These are phyloP conservation scores for Troides aeacus DNA, from an alignment of 2,888 invertebrate genomes.

Conservation along the genomic window DNA sequence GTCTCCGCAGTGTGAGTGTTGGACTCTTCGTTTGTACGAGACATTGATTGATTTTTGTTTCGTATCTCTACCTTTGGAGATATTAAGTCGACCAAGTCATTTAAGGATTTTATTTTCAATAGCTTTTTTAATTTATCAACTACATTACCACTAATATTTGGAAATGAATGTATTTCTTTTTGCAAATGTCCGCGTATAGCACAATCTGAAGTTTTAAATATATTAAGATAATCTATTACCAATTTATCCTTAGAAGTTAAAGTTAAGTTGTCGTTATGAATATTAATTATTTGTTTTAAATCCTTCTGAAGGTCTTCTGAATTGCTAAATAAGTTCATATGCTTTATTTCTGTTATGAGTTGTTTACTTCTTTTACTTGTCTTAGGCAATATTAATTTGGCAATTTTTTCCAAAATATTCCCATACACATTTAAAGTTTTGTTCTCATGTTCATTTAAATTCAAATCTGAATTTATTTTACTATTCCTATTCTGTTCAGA, in stretches of 20 bases:
- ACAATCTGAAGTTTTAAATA: constrained; percentile 55
- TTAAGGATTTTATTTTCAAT: constrained; percentile 62
- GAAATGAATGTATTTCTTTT: constrained; percentile 32
- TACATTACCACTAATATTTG: constrained; percentile 56
- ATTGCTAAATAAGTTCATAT: constrained; percentile 41
- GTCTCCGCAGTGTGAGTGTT: background rate
- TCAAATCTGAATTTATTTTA: constrained; percentile 18
- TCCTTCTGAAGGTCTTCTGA: constrained; percentile 43
- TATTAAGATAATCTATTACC: constrained; percentile 59
- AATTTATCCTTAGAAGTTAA: constrained; percentile 63
- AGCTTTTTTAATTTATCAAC: constrained; percentile 64
- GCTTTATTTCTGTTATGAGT: constrained; percentile 44
- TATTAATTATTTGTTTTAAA: constrained; percentile 45
- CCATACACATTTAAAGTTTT: constrained; percentile 54
- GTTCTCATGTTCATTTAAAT: constrained; percentile 42
- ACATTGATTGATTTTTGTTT: constrained; percentile 8
- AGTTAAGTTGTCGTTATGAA: constrained; percentile 45
- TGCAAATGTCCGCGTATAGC: constrained; percentile 42
- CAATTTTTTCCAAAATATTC: constrained; percentile 58
- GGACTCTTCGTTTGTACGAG: background rate
- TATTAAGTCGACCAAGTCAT: constrained; percentile 57
- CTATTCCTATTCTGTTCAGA: constrained; percentile 9
- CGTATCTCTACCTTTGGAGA: constrained; percentile 16
- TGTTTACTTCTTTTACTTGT: constrained; percentile 43
- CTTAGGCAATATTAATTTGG: constrained; percentile 58